phyloP scores from a whole-genome alignment of 2,113 vertebrate genomes.

The Chunga burmeisteri region DNA sequence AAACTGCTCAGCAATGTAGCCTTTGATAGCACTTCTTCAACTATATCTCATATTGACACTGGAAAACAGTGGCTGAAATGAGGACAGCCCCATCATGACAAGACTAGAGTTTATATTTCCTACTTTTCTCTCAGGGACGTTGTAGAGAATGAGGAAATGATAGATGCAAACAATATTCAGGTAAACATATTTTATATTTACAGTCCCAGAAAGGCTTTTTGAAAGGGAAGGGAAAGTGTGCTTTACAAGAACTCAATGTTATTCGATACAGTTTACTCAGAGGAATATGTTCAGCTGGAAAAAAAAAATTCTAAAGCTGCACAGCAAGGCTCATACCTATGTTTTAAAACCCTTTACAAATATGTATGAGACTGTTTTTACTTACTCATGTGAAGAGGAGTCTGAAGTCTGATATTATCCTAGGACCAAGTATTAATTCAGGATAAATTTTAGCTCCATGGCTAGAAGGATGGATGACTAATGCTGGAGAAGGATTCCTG shows the following conservation, averaged over 20 bases:
- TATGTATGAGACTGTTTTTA: background rate
- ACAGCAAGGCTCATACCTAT: background rate
- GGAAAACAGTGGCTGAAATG: conserved; percentile 14
- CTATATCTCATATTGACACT: background rate
- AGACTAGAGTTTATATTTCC: conserved; percentile 5
- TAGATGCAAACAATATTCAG: conserved; percentile 38
- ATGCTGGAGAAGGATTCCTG: background rate
- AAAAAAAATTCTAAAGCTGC: background rate
- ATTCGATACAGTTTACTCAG: background rate
- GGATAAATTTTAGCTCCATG: background rate
- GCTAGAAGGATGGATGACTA: background rate
- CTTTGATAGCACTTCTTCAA: background rate
- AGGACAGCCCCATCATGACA: background rate
- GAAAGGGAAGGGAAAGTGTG: background rate
- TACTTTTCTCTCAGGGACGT: background rate
- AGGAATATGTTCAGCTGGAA: background rate
- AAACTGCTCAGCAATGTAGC: background rate
- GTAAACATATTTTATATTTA: conserved; percentile 9
- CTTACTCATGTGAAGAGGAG: background rate
- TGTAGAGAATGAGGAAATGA: conserved; percentile 13
- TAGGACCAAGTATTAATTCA: background rate
- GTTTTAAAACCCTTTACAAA: background rate
- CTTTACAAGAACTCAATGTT: background rate
- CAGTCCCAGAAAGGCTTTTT: background rate
- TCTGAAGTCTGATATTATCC: background rate